Evolutionary conservation across 2,113 vertebrate genomes (phyloP).

Genomic region (Chaetops frenatus): DNA sequence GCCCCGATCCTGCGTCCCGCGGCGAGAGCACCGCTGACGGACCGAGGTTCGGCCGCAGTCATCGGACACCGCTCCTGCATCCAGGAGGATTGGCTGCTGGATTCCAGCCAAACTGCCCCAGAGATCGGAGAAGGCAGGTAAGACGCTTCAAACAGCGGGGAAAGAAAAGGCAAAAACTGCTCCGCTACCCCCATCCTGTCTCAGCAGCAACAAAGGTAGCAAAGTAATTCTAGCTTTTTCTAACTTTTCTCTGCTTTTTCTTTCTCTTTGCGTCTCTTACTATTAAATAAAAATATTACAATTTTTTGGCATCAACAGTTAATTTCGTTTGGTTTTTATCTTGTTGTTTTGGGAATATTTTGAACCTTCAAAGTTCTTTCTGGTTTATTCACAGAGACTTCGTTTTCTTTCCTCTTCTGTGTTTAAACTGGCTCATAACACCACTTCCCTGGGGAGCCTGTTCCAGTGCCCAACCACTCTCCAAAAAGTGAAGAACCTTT

Average conservation of each 20-base stretch:
- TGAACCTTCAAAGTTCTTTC: not conserved
- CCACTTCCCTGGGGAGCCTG: not conserved
- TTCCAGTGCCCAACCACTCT: not conserved
- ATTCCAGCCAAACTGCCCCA: not conserved
- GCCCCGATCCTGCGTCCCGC: no score
- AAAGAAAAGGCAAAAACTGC: not conserved
- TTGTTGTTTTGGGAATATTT: not conserved
- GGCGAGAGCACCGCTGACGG: fast-evolving
- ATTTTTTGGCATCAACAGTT: not conserved
- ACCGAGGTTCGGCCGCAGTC: fast-evolving
- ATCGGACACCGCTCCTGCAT: no score
- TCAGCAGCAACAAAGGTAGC: not conserved
- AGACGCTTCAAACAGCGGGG: not conserved
- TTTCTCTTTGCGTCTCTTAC: not conserved
- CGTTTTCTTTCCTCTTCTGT: not conserved
- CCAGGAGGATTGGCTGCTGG: fast-evolving
- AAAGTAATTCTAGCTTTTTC: not conserved
- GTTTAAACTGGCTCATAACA: not conserved
- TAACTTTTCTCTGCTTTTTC: not conserved
- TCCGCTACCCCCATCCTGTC: fast-evolving
- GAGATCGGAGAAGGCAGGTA: fast-evolving
- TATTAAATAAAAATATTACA: not conserved
- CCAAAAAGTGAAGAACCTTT: not conserved
- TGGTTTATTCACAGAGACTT: not conserved
- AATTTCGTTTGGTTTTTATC: not conserved